Percentiles rank a stretch among this genome's conserved stretches.
These are phyloP conservation scores for Carposina sasakii DNA, from an alignment of 1,140 invertebrate genomes.

Conservation along the genomic window DNA sequence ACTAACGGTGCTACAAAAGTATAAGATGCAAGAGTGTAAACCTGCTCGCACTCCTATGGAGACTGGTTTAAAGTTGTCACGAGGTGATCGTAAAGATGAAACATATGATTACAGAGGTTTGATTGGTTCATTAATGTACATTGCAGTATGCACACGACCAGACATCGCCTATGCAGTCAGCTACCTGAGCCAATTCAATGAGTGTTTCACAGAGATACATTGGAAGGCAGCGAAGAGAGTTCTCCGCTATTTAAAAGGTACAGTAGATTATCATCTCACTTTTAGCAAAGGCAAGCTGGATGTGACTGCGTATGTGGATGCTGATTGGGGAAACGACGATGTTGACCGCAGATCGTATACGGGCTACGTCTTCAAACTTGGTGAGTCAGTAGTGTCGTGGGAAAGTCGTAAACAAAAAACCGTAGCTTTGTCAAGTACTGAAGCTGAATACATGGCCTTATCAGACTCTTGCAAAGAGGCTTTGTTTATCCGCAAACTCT, in stretches of 20 bases:
- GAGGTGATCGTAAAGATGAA: constrained; percentile 6
- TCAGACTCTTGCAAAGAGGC: constrained; percentile 22
- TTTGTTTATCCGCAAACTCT: not conserved
- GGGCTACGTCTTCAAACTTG: constrained; percentile 40
- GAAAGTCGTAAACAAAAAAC: constrained; percentile 41
- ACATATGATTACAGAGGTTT: not conserved
- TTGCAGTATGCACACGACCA: constrained; percentile 48
- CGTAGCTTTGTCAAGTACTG: constrained; percentile 44
- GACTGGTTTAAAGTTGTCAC: not conserved
- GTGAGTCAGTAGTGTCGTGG: constrained; percentile 34
- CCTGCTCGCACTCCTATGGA: not conserved
- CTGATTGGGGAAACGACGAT: constrained; percentile 31
- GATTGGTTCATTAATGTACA: not conserved
- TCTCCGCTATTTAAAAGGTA: constrained; percentile 15
- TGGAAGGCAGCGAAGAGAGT: constrained; percentile 6
- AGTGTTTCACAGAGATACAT: constrained; percentile 4
- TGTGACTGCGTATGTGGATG: constrained; percentile 28
- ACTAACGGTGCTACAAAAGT: not conserved
- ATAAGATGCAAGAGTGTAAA: not conserved
- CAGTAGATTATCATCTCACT: not conserved
- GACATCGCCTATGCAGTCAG: constrained; percentile 64
- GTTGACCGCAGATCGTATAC: constrained; percentile 36
- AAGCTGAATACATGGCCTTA: constrained; percentile 57
- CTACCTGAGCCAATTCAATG: constrained; percentile 24
- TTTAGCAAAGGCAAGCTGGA: not conserved